Base-by-base conservation (phyloP, 1,140 invertebrate genomes). In the Trichonephila clavipes region DNA sequence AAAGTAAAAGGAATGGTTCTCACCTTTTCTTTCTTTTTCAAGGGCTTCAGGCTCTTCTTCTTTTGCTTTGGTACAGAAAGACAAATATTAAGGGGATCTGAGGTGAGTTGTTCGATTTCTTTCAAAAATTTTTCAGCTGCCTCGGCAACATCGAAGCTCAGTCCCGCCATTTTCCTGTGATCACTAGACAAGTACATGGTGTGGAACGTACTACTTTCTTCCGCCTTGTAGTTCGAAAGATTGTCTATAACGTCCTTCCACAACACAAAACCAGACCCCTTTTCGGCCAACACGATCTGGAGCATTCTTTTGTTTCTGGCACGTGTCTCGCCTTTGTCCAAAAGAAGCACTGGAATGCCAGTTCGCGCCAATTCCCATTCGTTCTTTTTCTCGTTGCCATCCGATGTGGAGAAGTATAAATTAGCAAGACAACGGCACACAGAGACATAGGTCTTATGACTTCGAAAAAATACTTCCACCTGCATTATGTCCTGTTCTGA, bases 161-260 rank as follows among this genome's bases (percentile, higher is more conserved):
- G 96, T 21, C 97, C 97, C 82, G 97, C 97, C 95, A 97, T 95
- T 94, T 96, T 96, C 28, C 96, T 95, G 94, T 97, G 97, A 95
- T 98, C 97, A 4, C 96, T 96, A 0, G 97, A 98, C 77, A 97
- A 96, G 95, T 97, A 97, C 97, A 98, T 97, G n/a, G 98, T 98
- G 95, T 98, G 98, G 94, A 98, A 98, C 40, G 97, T 97, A 21
- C 96, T 96, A 85, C 90, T 85, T 2, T 97, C 97, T 19, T 97
- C 97, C 7, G 95, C 95, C 8, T 97, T 96, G 94, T 97, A 97
- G 77, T 96, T 96, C 21, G 96, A 96, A 66, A 97, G 95, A 95
- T 97, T 96, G 94, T 97, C 98, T 94, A 98, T 97, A n/a, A 97
- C 97, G 95, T 98, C 98, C 89, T 96, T 96, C 98, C 98, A 98